Evolutionary conservation across 2,888 invertebrate species (phyloP).

Genomic region (Pristionchus fissidentatus): DNA sequence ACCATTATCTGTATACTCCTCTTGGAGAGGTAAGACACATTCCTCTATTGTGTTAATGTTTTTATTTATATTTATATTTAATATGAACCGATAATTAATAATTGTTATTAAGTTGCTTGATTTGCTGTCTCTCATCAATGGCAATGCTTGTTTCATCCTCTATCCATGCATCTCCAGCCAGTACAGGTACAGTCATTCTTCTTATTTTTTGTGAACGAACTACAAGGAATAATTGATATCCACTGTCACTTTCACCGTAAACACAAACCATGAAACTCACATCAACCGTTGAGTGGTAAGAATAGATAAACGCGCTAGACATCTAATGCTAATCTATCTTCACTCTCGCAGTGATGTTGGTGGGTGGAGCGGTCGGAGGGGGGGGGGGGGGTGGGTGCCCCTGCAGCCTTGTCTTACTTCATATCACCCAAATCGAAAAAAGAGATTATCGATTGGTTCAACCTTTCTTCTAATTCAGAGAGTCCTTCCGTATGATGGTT

Average conservation of each 20-base stretch:
- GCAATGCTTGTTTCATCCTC: slow-evolving; percentile 65
- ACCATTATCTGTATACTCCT: slow-evolving; percentile 63
- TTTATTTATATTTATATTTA: background rate
- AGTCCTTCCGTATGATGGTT: slow-evolving; percentile 49
- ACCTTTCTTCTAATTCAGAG: background rate
- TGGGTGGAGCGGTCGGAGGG: no score
- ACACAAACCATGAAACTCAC: no score
- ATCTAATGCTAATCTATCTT: no score
- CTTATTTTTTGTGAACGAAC: background rate
- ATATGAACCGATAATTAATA: background rate
- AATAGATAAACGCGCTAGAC: no score
- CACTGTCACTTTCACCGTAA: no score
- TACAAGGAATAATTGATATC: no score
- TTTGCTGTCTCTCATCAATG: slow-evolving; percentile 63
- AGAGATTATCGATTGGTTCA: background rate
- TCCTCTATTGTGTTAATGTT: background rate
- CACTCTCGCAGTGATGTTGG: no score
- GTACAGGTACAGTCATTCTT: slow-evolving; percentile 39
- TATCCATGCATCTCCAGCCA: slow-evolving; percentile 57
- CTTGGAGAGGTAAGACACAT: slow-evolving; percentile 62
- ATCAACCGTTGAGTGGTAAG: no score
- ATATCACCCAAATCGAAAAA: no score
- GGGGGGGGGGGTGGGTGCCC: no score
- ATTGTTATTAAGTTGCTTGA: slow-evolving; percentile 52
- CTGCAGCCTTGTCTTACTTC: no score